A percentile compares a stretch with the other conserved stretches of the same genome.
These are phyloP conservation scores for Drosophila rubida DNA, from an alignment of 2,888 invertebrate genomes.

Conservation along the genomic window DNA sequence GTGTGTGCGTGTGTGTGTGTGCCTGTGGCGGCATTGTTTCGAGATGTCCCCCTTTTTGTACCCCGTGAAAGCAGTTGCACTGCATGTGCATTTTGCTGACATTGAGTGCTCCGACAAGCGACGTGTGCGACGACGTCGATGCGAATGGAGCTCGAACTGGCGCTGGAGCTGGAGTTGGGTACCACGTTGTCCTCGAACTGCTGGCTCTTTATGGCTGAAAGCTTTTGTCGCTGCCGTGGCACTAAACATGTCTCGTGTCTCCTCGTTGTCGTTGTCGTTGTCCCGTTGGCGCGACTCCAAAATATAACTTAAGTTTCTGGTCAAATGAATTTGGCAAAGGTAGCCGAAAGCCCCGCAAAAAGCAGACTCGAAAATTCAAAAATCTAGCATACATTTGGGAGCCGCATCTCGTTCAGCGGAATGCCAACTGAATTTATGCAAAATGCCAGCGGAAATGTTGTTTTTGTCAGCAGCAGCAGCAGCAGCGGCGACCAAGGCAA, in stretches of 20 bases:
- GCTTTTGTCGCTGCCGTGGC: slow-evolving; percentile 82
- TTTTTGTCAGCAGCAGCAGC: slow-evolving; percentile 22
- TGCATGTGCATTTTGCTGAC: slow-evolving; percentile 74
- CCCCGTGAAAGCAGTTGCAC: slow-evolving; percentile 24
- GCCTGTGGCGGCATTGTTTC: slow-evolving; percentile 65
- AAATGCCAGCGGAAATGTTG: slow-evolving; percentile 64
- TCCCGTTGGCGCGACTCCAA: slow-evolving; percentile 76
- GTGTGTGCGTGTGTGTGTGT: too few relatives aligned
- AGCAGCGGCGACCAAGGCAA: background rate
- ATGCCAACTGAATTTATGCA: slow-evolving; percentile 68
- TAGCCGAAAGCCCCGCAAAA: slow-evolving; percentile 64
- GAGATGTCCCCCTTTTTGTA: background rate
- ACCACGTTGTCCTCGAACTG: slow-evolving; percentile 48
- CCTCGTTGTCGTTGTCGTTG: slow-evolving; percentile 28
- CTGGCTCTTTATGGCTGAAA: slow-evolving; percentile 80
- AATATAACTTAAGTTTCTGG: slow-evolving; percentile 84
- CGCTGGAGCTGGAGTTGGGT: background rate
- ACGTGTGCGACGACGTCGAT: slow-evolving; percentile 59
- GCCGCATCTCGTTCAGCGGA: slow-evolving; percentile 17
- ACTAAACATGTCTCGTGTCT: slow-evolving; percentile 78
- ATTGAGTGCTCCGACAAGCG: slow-evolving; percentile 77
- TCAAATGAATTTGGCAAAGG: slow-evolving; percentile 84
- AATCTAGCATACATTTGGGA: slow-evolving; percentile 54
- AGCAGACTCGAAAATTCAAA: slow-evolving; percentile 41
- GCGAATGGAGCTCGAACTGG: background rate